Evolutionary conservation across 2,797 vertebrate genomes (phyloP).

Genomic region (Coregonus suidteri): DNA sequence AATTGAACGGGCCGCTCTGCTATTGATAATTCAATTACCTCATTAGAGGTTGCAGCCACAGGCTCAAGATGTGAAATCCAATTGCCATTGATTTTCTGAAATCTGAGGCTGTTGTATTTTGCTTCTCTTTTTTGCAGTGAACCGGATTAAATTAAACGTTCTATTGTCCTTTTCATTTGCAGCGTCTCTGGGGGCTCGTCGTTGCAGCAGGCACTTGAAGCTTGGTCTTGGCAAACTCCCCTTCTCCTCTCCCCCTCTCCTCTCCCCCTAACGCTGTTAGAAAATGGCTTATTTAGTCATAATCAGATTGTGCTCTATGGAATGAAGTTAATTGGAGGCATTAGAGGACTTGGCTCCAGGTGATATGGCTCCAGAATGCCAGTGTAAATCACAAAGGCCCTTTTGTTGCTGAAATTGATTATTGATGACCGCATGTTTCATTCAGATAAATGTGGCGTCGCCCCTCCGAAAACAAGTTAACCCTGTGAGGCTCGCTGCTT

Average conservation of each 20-base stretch:
- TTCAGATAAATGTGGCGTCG: not conserved
- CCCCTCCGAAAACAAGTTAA: not conserved
- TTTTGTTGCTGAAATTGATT: not conserved
- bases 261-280: constrained; percentile 4
- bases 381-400: constrained; percentile 2
- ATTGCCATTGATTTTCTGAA: constrained; percentile 66
- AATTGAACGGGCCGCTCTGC: constrained; percentile 7
- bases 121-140: constrained; percentile 16
- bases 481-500: not conserved
- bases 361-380: constrained; percentile 18
- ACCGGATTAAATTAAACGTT: constrained; percentile 60
- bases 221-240: not conserved
- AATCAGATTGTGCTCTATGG: constrained; percentile 35
- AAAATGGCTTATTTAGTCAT: constrained; percentile 26
- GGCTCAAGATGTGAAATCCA: constrained; percentile 51
- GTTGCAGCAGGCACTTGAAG: constrained; percentile 23
- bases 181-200: constrained; percentile 38
- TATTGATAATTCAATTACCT: constrained; percentile 53
- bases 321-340: constrained; percentile 44
- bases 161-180: constrained; percentile 63
- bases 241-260: not conserved
- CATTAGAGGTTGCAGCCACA: constrained; percentile 8
- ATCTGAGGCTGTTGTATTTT: constrained; percentile 50
- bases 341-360: constrained; percentile 20
- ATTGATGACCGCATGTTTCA: not conserved